These are phyloP conservation scores for Cordilura impudica DNA, from an alignment of 2,888 invertebrate species.

Conservation along the genomic window DNA sequence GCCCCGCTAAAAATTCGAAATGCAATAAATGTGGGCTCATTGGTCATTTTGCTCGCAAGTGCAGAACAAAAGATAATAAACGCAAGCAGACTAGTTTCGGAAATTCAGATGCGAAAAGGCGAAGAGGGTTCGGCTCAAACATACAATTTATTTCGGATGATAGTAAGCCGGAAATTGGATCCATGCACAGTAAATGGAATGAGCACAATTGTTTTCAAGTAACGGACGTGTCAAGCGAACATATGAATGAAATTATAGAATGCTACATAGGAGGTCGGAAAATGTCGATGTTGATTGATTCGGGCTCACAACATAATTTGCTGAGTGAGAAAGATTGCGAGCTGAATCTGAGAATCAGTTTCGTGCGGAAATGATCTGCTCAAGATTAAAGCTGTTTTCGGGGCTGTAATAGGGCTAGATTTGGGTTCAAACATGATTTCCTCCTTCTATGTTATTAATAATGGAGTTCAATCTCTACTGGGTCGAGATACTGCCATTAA, in stretches of 20 bases:
- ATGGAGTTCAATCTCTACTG: too few relatives aligned
- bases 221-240: conserved; percentile 17
- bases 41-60: too few relatives aligned
- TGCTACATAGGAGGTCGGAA: conserved; percentile 29
- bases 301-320: conserved; percentile 16
- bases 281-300: conserved; percentile 27
- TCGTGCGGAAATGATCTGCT: conserved; percentile 45
- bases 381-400: conserved; percentile 27
- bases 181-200: conserved; percentile 31
- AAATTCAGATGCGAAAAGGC: conserved; percentile 23
- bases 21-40: conserved; percentile 53
- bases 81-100: conserved; percentile 10
- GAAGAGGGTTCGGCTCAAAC: conserved; percentile 17
- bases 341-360: conserved; percentile 46
- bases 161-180: not conserved
- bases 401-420: conserved; percentile 43
- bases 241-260: conserved; percentile 36
- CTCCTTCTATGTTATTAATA: too few relatives aligned
- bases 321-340: conserved; percentile 15
- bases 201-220: conserved; percentile 47
- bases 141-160: conserved; percentile 34
- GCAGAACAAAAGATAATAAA: conserved; percentile 48
- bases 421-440: too few relatives aligned
- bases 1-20: conserved; percentile 25
- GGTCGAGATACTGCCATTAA: too few relatives aligned